A percentile compares a stretch with the other conserved stretches of the same genome.
Conservation (phyloP, 2,113 vertebrate species). For the Pseudorectes ferrugineus region DNA sequence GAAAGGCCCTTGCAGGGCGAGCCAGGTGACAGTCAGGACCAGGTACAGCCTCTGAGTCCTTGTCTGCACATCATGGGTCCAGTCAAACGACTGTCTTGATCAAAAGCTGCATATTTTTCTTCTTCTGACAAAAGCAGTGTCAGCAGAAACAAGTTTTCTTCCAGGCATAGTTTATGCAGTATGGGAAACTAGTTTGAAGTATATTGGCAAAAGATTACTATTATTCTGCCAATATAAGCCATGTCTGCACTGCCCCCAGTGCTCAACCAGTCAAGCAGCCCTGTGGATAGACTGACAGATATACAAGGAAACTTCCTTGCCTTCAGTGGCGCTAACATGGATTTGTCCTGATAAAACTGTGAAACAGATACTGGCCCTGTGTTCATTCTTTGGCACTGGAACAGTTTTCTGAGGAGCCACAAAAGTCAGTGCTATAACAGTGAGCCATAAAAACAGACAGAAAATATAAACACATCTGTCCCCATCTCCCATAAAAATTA, state of each 20-base stretch:
- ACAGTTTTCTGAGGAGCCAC: background rate
- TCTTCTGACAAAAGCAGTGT: background rate
- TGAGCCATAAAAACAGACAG: conserved; percentile 25
- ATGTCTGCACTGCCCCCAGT: background rate
- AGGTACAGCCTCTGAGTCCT: background rate
- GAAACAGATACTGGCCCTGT: conserved; percentile 24
- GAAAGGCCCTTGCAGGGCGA: background rate
- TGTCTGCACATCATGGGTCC: background rate
- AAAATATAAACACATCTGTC: conserved; percentile 47
- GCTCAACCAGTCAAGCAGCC: background rate
- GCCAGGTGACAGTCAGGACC: background rate
- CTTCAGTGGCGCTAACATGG: background rate
- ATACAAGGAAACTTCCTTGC: background rate
- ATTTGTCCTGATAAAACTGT: background rate
- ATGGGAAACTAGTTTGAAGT: conserved; percentile 8
- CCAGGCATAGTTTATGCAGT: background rate
- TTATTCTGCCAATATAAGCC: conserved; percentile 34
- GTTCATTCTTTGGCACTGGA: conserved; percentile 23
- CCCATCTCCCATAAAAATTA: conserved; percentile 11
- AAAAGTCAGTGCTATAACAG: background rate
- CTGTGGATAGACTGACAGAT: background rate
- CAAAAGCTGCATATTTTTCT: background rate
- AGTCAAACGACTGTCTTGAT: background rate
- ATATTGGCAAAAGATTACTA: background rate
- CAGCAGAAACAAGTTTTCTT: conserved; percentile 37